Percentiles rank a stretch among this genome's conserved stretches.
These are phyloP conservation scores for Hyaena hyaena DNA, from an alignment of 2,113 vertebrate genomes.

Conservation along the genomic window DNA sequence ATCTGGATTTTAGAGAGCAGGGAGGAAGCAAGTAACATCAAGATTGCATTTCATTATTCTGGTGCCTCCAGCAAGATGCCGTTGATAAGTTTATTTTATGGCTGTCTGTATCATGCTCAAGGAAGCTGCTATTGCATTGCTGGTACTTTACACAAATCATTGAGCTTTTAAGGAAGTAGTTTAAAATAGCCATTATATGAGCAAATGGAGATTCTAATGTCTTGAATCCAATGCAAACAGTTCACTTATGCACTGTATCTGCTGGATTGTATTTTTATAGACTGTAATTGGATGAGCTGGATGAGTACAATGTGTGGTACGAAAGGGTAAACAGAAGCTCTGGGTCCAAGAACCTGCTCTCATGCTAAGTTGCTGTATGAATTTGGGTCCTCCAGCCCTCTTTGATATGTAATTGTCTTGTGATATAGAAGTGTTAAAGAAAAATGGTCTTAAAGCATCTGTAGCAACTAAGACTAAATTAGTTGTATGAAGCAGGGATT, in stretches of 20 bases:
- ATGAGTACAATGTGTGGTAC: not conserved
- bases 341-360: not conserved
- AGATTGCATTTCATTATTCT: conserved; percentile 1
- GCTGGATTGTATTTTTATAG: conserved; percentile 59
- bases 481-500: not conserved
- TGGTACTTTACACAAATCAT: not conserved
- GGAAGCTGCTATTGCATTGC: not conserved
- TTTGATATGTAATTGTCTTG: not conserved
- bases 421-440: not conserved
- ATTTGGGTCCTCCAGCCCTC: not conserved
- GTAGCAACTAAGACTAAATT: not conserved
- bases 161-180: conserved; percentile 29
- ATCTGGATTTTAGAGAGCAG: conserved; percentile 25
- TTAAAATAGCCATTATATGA: conserved; percentile 2
- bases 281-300: not conserved
- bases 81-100: conserved; percentile 37
- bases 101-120: not conserved
- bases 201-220: conserved; percentile 54
- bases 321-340: not conserved
- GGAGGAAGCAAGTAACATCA: not conserved
- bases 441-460: not conserved
- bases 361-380: not conserved
- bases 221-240: not conserved
- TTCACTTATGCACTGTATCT: not conserved
- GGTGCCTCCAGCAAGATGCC: conserved; percentile 9